These are phyloP conservation scores for Tenthredo scrophulariae DNA, from an alignment of 2,888 invertebrate species.

Conservation along the genomic window DNA sequence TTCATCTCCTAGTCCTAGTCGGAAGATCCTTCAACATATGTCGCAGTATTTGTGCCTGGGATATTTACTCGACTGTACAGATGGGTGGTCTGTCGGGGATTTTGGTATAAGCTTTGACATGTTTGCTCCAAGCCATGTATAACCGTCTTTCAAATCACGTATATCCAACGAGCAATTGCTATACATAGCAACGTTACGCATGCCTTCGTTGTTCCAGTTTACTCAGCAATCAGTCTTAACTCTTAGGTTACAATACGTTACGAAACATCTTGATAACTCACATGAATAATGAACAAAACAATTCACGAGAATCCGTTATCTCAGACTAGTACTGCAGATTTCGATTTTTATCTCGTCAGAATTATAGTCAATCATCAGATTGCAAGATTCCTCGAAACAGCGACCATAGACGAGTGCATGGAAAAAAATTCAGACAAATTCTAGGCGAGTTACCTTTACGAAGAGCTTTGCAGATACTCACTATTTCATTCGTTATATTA, in stretches of 20 bases:
- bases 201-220: background rate
- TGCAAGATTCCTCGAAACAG: background rate
- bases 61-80: constrained; percentile 3
- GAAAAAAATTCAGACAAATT: background rate
- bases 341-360: background rate
- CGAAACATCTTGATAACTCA: background rate
- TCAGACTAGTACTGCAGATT: background rate
- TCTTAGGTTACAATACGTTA: background rate
- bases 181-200: background rate
- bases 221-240: background rate
- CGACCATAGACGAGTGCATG: background rate
- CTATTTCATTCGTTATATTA: background rate
- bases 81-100: background rate
- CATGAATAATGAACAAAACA: background rate
- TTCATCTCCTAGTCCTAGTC: background rate
- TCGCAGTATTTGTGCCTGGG: background rate
- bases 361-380: background rate
- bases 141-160: background rate
- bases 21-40: background rate
- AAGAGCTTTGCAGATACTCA: background rate
- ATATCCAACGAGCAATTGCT: background rate
- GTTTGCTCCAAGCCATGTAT: background rate
- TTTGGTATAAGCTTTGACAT: constrained; percentile 11
- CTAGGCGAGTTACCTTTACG: background rate
- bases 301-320: background rate